Percentiles rank a stretch among this genome's conserved stretches.
Evolutionary conservation across 2,113 vertebrate genomes (phyloP).

Genomic region (Cyphomyrus plagiostoma): DNA sequence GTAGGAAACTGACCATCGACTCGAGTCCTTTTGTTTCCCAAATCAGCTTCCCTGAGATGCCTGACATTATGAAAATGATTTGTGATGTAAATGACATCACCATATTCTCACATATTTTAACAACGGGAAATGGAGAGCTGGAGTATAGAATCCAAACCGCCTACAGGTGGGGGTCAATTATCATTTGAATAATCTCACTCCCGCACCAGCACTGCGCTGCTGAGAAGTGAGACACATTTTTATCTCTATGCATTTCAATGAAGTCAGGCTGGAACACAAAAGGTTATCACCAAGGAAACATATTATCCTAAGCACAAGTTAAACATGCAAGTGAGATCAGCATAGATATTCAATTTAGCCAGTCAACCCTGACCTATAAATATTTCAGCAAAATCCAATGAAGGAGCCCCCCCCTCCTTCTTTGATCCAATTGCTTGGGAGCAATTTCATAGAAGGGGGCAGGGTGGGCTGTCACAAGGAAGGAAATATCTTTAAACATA

Average conservation of each 20-base stretch:
- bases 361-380: conserved; percentile 99
- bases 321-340: conserved; percentile 99
- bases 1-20: background rate
- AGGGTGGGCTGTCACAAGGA: conserved; percentile 73
- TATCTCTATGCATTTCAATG: conserved; percentile 99
- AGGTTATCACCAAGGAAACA: conserved; percentile 99
- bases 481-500: conserved; percentile 40
- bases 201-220: conserved; percentile 77
- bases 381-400: conserved; percentile 99
- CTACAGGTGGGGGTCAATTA: conserved; percentile 99
- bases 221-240: conserved; percentile 97
- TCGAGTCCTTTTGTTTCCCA: background rate
- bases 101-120: conserved; percentile 86
- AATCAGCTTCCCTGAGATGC: conserved; percentile 60
- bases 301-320: conserved; percentile 99
- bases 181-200: conserved; percentile 96
- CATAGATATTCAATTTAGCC: conserved; percentile 99
- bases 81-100: conserved; percentile 97
- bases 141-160: conserved; percentile 86
- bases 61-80: conserved; percentile 89
- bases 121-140: conserved; percentile 94
- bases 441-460: conserved; percentile 73
- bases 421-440: conserved; percentile 98
- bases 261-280: conserved; percentile 98
- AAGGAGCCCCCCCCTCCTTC: conserved; percentile 73